Conservation (phyloP, 1,140 invertebrate species). For the Tetranychus urticae region DNA sequence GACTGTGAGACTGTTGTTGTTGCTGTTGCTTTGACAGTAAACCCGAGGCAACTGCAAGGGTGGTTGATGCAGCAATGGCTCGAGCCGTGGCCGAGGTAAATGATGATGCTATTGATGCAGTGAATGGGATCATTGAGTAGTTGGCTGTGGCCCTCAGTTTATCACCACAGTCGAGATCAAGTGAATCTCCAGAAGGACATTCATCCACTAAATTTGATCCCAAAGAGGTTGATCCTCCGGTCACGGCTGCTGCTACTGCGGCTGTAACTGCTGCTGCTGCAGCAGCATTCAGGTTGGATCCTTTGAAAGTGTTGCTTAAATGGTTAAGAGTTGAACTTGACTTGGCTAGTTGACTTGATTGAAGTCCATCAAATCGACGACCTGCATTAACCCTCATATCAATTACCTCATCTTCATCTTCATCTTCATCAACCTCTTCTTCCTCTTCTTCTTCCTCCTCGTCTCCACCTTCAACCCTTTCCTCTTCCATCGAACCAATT, state of each 20-base stretch:
- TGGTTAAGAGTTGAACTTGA: neutral
- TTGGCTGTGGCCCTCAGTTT: no score
- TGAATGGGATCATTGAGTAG: neutral
- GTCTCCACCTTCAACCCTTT: neutral
- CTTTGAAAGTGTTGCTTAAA: no score
- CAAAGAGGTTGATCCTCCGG: no score
- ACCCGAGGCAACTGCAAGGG: neutral
- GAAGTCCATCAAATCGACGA: no score
- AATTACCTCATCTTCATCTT: neutral
- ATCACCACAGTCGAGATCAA: no score
- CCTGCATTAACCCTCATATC: neutral
- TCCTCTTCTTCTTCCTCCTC: neutral
- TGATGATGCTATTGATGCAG: neutral
- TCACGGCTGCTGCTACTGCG: no score
- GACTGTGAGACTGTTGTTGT: neutral
- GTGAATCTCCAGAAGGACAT: no score
- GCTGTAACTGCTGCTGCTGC: no score
- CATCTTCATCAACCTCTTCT: neutral
- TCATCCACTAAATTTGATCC: no score
- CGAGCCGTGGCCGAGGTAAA: slow-evolving; percentile 5
- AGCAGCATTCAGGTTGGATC: no score
- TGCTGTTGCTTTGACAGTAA: neutral
- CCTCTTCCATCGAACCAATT: neutral
- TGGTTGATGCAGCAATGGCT: slow-evolving; percentile 7
- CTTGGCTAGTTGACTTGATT: no score